These are phyloP conservation scores for Natrix natrix DNA, from an alignment of 2,797 vertebrate genomes.

Conservation along the genomic window DNA sequence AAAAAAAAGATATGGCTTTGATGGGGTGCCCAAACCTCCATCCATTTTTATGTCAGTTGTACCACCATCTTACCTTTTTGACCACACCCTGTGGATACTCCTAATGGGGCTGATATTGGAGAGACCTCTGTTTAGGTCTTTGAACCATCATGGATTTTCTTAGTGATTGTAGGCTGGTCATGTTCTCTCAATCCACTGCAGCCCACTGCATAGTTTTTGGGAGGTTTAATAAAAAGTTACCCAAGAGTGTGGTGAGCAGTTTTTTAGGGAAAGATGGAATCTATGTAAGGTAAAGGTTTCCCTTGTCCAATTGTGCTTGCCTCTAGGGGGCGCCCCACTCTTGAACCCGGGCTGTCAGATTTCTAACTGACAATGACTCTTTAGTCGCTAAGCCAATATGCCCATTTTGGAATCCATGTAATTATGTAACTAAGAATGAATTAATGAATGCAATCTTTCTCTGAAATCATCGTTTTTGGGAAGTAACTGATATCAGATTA, in stretches of 20 bases:
- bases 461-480: conserved; percentile 15
- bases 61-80: neutral
- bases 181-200: neutral
- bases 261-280: neutral
- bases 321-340: no score
- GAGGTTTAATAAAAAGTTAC: neutral
- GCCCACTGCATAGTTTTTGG: neutral
- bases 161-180: neutral
- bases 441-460: neutral
- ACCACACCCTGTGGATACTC: neutral
- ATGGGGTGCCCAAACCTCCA: neutral
- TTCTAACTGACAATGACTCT: neutral
- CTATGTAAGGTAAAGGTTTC: neutral
- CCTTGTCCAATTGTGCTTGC: neutral
- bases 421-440: neutral
- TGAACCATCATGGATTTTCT: neutral
- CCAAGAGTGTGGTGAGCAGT: neutral
- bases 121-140: neutral
- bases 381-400: neutral
- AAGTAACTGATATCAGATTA: conserved; percentile 15
- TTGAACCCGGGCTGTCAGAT: neutral
- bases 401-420: neutral
- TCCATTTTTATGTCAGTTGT: neutral
- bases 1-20: neutral
- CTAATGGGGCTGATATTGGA: neutral